phyloP scores from a whole-genome alignment of 2,888 invertebrate genomes.

The Nemotelus pantherinus region DNA sequence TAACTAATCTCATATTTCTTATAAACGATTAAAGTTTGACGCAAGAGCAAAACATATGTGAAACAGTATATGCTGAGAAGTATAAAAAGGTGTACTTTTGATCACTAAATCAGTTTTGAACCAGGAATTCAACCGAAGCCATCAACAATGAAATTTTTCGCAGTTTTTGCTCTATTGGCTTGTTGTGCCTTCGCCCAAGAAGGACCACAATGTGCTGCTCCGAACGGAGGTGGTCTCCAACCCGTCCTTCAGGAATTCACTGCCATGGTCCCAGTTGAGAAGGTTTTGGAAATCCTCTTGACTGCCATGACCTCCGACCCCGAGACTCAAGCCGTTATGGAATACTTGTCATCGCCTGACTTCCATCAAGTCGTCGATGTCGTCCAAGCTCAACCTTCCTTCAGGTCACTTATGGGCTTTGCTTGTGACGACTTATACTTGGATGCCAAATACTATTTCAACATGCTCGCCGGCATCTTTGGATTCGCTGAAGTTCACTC shows the following conservation, averaged over 20 bases:
- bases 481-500: constrained; percentile 42
- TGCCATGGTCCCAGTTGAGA: constrained; percentile 29
- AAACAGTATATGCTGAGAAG: too few species aligned
- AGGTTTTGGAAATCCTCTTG: constrained; percentile 36
- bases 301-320: constrained; percentile 39
- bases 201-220: constrained; percentile 40
- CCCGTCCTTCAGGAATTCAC: constrained; percentile 43
- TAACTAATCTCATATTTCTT: too few species aligned
- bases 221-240: constrained; percentile 44
- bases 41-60: too few species aligned
- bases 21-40: too few species aligned
- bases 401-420: constrained; percentile 24
- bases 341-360: constrained; percentile 41
- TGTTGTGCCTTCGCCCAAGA: constrained; percentile 13
- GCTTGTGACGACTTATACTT: constrained; percentile 44
- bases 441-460: constrained; percentile 47
- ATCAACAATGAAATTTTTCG: neutral
- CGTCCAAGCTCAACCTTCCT: constrained; percentile 20
- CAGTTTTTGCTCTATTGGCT: neutral
- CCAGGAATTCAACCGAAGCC: neutral
- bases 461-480: constrained; percentile 44
- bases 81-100: neutral
- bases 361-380: constrained; percentile 39
- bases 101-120: neutral
- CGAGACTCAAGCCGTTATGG: constrained; percentile 47